phyloP scores from a whole-genome alignment of 1,140 invertebrate species.

The Zaprionus ornatus region DNA sequence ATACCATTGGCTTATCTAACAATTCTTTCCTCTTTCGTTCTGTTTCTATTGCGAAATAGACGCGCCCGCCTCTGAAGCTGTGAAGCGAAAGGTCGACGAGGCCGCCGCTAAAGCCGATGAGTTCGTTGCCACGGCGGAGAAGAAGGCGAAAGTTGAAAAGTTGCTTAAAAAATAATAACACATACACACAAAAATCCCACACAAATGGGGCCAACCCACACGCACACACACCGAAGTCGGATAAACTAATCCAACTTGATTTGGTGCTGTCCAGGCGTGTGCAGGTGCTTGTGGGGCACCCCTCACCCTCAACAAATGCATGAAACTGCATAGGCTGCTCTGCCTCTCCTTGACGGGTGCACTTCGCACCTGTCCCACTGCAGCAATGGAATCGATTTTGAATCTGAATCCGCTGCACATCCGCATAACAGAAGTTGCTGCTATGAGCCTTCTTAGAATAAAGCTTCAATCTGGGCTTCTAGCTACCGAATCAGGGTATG shows the following conservation, averaged over 20 bases:
- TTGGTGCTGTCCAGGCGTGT: conserved; percentile 6
- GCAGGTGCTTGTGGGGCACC: conserved; percentile 13
- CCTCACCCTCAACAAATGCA: conserved; percentile 51
- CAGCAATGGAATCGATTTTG: too few species aligned
- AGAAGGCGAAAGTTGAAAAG: conserved; percentile 83
- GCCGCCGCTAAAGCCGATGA: conserved; percentile 71
- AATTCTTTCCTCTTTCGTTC: neutral
- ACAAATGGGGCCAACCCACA: conserved; percentile 38
- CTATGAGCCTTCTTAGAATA: too few species aligned
- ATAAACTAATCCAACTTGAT: neutral
- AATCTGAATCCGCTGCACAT: too few species aligned
- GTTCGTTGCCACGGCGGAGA: conserved; percentile 78
- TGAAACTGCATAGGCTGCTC: too few species aligned
- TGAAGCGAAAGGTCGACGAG: conserved; percentile 81
- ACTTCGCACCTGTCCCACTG: too few species aligned
- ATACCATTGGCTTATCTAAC: too few species aligned
- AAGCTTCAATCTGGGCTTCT: too few species aligned
- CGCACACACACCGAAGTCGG: conserved; percentile 5
- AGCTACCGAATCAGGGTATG: too few species aligned
- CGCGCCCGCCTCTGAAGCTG: conserved; percentile 72
- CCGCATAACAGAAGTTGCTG: too few species aligned
- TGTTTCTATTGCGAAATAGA: conserved; percentile 36
- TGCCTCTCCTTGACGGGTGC: too few species aligned
- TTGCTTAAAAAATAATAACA: conserved; percentile 76
- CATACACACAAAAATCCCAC: conserved; percentile 42